Evolutionary conservation across 35 echinoderm and acorn worm species (phyloP), one percentile per base, ranked within the genome.

Genomic region (Apostichopus japonicus): DNA sequence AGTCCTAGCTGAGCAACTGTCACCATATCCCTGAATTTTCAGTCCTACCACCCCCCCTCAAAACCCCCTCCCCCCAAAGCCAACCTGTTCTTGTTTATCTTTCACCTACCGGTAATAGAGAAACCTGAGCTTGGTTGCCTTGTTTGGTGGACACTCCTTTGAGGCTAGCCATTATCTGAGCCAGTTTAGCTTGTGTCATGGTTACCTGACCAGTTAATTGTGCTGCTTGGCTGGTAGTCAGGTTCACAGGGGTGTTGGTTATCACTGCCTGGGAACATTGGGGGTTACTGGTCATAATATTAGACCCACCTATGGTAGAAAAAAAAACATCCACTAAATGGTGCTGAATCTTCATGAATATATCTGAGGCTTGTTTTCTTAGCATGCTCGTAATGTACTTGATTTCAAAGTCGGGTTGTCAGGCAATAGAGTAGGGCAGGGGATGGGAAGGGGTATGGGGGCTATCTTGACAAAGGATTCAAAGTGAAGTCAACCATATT

Each of bases 161-260:
- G 5, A 87, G 53, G 25, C 86, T 87, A 13, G 86, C 53, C 63
- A 87, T 71, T 14, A 87, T 11, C 86, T 87, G 86, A 56, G 86
- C 86, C 17, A 87, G 86, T 71, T 87, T 87, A 62, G 86, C 86
- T 8, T 16, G 86, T 13, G 86, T 87, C 13, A 87, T 58, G 24
- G 86, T 87, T 2, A 87, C 86, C 27, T 87, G 86, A 15, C 56
- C 27, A 5, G 86, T 57, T 24, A 87, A 10, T 56, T 87, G 86
- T 14, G 55, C 57, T 24, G 86, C 86, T 71, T 87, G 86, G n/a
- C 55, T 17, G 86, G 86, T 87, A 87, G n/a, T 58, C 7, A 87
- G 56, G 63, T 87, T 87, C 14, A 87, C 86, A 10, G 86, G 86
- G 19, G 86, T 87, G 23, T 87, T 87, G 58, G 86, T 58, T 19